Evolutionary conservation across 2,797 vertebrate species (phyloP).

Genomic region (Sphenodon punctatus): DNA sequence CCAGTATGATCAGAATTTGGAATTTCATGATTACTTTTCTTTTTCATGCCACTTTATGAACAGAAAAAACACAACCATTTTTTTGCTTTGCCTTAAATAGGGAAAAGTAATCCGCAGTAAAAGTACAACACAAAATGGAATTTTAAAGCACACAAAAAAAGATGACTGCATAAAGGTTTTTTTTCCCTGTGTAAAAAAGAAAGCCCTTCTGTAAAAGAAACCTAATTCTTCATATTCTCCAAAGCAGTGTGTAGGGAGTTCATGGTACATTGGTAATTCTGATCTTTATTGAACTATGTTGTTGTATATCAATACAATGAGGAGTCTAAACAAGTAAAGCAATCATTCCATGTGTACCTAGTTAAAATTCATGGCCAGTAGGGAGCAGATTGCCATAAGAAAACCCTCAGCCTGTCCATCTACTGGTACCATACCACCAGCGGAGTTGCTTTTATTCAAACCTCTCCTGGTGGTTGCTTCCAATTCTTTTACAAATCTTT

Average conservation of each 20-base stretch:
- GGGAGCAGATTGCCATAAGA: conserved; percentile 44
- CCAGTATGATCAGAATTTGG: neutral
- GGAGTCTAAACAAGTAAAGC: conserved; percentile 42
- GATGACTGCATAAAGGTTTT: neutral
- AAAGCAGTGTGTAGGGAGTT: neutral
- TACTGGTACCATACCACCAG: conserved; percentile 51
- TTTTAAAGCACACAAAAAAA: conserved; percentile 21
- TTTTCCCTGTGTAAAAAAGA: too few species aligned
- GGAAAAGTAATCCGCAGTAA: neutral
- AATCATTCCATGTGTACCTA: conserved; percentile 18
- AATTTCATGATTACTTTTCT: neutral
- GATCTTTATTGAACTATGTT: conserved; percentile 9
- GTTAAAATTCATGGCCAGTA: conserved; percentile 63
- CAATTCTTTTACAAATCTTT: conserved; percentile 73
- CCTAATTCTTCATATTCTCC: conserved; percentile 1
- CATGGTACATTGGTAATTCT: conserved; percentile 21
- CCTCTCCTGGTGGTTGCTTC: conserved; percentile 33
- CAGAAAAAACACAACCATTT: neutral
- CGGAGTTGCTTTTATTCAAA: conserved; percentile 54
- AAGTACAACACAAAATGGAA: fast-evolving
- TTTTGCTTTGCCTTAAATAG: neutral
- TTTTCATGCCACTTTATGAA: neutral
- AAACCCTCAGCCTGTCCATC: conserved; percentile 11
- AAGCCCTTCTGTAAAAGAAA: fast-evolving
- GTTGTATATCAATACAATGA: neutral